Conservation (phyloP, 2,113 vertebrate genomes). For the Ascaphus truei region DNA sequence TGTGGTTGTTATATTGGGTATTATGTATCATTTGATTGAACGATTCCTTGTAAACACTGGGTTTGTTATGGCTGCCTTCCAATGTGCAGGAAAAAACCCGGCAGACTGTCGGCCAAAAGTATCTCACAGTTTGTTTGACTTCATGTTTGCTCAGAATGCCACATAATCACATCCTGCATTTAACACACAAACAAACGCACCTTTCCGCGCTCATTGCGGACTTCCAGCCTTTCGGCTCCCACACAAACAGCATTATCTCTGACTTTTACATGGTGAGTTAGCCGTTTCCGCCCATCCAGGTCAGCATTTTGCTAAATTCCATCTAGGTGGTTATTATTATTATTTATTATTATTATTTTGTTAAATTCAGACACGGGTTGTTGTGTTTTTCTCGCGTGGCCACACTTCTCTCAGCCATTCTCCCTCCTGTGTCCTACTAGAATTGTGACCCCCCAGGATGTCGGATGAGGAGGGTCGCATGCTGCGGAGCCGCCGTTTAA, state of each 20-base stretch:
- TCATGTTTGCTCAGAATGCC: not conserved
- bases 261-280: no score
- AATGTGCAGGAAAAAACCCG: not conserved
- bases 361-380: no score
- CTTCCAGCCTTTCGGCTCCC: not conserved
- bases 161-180: conserved; percentile 11
- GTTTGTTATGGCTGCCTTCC: not conserved
- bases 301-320: no score
- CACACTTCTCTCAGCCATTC: not conserved
- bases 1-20: no score
- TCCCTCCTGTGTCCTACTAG: not conserved
- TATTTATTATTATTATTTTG: no score
- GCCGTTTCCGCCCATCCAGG: no score
- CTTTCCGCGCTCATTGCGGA: not conserved
- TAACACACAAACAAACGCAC: not conserved
- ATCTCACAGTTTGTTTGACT: not conserved
- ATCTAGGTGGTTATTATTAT: no score
- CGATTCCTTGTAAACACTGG: no score
- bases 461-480: not conserved
- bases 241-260: no score
- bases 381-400: no score
- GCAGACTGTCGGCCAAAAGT: not conserved
- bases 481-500: conserved; percentile 6
- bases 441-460: not conserved
- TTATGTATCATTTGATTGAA: no score